Percentiles rank a stretch among this genome's conserved stretches.
Conservation (phyloP, 2,113 vertebrate species). For the Microtus richardsoni region DNA sequence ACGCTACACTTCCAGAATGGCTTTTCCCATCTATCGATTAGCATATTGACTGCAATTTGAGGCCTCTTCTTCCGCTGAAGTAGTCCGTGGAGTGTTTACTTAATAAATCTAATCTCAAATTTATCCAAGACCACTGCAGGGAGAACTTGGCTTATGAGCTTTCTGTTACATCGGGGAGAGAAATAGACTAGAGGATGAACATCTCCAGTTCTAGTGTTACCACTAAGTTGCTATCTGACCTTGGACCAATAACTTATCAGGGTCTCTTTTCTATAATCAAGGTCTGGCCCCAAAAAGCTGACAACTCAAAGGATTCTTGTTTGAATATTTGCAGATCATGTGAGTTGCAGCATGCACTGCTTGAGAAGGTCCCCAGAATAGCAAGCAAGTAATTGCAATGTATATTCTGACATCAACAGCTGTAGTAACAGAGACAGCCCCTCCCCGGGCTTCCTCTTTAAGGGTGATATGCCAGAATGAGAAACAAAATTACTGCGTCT, state of each 20-base stretch:
- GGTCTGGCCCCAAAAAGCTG: background rate
- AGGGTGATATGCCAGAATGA: constrained; percentile 87
- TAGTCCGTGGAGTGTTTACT: constrained; percentile 59
- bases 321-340: constrained; percentile 36
- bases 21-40: constrained; percentile 56
- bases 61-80: constrained; percentile 18
- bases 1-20: constrained; percentile 17
- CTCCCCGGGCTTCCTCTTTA: constrained; percentile 84
- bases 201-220: background rate
- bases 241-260: background rate
- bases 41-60: background rate
- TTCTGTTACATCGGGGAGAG: background rate
- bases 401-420: constrained; percentile 86
- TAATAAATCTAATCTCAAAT: constrained; percentile 63
- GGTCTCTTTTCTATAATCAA: background rate
- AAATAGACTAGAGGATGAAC: background rate
- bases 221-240: background rate
- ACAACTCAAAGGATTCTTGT: constrained; percentile 4
- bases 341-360: constrained; percentile 41
- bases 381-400: constrained; percentile 78
- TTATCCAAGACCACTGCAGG: background rate
- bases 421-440: constrained; percentile 76
- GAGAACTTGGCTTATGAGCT: background rate
- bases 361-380: constrained; percentile 75
- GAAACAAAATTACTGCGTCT: constrained; percentile 89